Percentiles rank a stretch among this genome's conserved stretches.
phyloP scores from a whole-genome alignment of 2,113 vertebrate species.

The Pseudorhombus dupliciocellatus region DNA sequence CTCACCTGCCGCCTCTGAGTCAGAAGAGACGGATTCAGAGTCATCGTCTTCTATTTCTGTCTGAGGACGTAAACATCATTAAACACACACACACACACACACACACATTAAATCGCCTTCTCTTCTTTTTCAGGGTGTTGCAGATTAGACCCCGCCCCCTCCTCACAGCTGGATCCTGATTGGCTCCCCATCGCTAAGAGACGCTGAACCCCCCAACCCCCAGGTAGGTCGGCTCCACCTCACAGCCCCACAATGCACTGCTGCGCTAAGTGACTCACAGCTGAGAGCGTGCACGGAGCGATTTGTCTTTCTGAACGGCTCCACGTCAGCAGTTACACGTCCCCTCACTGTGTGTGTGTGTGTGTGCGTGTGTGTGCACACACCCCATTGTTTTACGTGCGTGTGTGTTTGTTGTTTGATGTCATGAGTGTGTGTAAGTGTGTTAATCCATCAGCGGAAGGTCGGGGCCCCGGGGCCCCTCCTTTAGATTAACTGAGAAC shows the following conservation, averaged over 20 bases:
- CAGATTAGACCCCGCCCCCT: not conserved
- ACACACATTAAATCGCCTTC: not conserved
- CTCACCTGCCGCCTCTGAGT: not conserved
- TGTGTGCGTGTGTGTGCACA: constrained; percentile 9
- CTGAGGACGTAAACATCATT: constrained; percentile 19
- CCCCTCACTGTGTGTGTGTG: not conserved
- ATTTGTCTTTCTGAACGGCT: no score
- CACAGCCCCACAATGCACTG: no score
- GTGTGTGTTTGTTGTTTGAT: not conserved
- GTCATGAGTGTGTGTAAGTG: constrained; percentile 5
- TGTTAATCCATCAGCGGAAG: not conserved
- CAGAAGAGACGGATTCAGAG: constrained; percentile 10
- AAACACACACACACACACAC: constrained; percentile 31
- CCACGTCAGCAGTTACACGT: no score
- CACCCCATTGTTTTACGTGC: not conserved
- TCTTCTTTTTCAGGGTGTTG: not conserved
- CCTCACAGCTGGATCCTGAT: not conserved
- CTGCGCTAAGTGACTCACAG: no score
- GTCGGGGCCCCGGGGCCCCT: not conserved
- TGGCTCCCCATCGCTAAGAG: not conserved
- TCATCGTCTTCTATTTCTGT: not conserved
- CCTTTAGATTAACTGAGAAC: not conserved
- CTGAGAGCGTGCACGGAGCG: no score
- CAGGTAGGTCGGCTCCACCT: not conserved
- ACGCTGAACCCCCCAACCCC: not conserved